phyloP scores from a whole-genome alignment of 2,888 invertebrate genomes.

The Xylota segnis region DNA sequence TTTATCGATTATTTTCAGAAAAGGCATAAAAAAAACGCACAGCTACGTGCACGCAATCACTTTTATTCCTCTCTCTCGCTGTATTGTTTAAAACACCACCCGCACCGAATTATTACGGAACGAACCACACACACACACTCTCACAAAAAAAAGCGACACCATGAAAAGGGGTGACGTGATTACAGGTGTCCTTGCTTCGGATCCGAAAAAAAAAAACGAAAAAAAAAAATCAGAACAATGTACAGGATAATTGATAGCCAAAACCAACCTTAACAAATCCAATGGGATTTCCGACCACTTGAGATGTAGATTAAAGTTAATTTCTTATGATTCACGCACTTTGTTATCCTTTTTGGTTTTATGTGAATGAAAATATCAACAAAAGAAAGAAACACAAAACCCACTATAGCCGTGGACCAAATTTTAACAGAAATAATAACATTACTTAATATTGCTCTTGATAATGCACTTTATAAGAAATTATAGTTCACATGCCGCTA shows the following conservation, averaged over 20 bases:
- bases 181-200: constrained; percentile 69
- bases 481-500: constrained; percentile 49
- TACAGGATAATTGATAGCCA: constrained; percentile 56
- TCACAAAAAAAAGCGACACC: constrained; percentile 22
- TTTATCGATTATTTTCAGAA: constrained; percentile 67
- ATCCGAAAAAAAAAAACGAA: not conserved
- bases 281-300: constrained; percentile 41
- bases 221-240: constrained; percentile 30
- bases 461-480: constrained; percentile 41
- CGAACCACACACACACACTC: not conserved
- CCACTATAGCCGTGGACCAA: constrained; percentile 21
- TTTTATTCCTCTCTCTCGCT: not conserved
- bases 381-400: constrained; percentile 15
- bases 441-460: constrained; percentile 42
- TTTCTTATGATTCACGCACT: constrained; percentile 21
- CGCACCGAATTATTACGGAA: constrained; percentile 18
- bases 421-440: constrained; percentile 36
- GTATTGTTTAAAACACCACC: constrained; percentile 22
- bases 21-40: constrained; percentile 29
- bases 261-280: constrained; percentile 63
- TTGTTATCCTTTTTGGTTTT: not conserved
- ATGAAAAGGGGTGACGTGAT: constrained; percentile 64
- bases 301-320: constrained; percentile 34
- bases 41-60: constrained; percentile 46
- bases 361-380: not conserved